A percentile compares a stretch with the other conserved stretches of the same genome.
These are phyloP conservation scores for Sebastes paucispinis DNA, from an alignment of 2,797 vertebrate species.

Conservation along the genomic window DNA sequence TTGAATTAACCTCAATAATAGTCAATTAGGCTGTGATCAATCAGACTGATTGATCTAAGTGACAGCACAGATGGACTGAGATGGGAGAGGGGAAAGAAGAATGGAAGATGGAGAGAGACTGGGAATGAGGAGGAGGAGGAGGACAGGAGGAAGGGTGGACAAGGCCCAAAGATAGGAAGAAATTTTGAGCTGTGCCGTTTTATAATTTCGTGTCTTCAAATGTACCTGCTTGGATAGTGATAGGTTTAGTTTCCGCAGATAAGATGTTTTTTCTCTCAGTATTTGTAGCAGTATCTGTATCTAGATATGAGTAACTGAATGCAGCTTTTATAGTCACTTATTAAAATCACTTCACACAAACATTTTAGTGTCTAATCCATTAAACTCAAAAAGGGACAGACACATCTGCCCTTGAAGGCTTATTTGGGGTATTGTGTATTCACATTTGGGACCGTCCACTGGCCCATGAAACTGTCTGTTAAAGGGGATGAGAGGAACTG, in stretches of 20 bases:
- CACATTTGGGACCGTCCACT: not conserved
- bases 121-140: slow-evolving; percentile 23
- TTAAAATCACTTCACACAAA: not conserved
- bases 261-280: not conserved
- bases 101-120: slow-evolving; percentile 46
- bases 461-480: slow-evolving; percentile 24
- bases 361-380: slow-evolving; percentile 5
- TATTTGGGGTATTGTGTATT: not conserved
- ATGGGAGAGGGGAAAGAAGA: slow-evolving; percentile 62
- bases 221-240: not conserved
- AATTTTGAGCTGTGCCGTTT: not conserved
- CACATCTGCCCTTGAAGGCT: not conserved
- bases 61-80: slow-evolving; percentile 91
- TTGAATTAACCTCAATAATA: slow-evolving; percentile 99
- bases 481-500: slow-evolving; percentile 18
- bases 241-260: not conserved
- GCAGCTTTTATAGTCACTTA: not conserved
- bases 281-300: not conserved
- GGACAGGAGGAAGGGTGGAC: slow-evolving; percentile 35
- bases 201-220: not conserved
- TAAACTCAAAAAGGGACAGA: not conserved
- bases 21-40: slow-evolving; percentile 97
- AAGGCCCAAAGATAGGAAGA: slow-evolving; percentile 1
- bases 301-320: not conserved
- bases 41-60: slow-evolving; percentile 99